Percentiles rank a stretch among this genome's conserved stretches.
These are phyloP conservation scores for Nomada hirtipes DNA, from an alignment of 2,888 invertebrate genomes.

Conservation along the genomic window DNA sequence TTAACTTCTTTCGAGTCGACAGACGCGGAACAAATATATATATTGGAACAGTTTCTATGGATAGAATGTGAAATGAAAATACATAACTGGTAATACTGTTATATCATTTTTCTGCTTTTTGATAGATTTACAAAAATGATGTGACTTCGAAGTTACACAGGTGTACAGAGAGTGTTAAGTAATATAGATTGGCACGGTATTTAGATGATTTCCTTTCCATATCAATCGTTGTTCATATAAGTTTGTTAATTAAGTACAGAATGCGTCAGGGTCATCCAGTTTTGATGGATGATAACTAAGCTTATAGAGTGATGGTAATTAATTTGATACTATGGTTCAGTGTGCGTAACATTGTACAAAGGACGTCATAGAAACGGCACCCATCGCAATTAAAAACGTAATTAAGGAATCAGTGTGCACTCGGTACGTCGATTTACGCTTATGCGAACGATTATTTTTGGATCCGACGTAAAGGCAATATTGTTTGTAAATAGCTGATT, in stretches of 20 bases:
- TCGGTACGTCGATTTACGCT: constrained; percentile 4
- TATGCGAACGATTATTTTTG: constrained; percentile 3
- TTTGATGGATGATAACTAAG: constrained; percentile 34
- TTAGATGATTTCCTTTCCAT: too few species aligned
- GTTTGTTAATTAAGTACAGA: constrained; percentile 2
- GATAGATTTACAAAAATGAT: too few species aligned
- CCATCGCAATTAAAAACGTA: constrained; percentile 19
- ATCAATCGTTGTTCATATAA: neutral
- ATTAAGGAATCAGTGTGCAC: neutral
- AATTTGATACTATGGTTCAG: constrained; percentile 49
- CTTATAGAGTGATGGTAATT: constrained; percentile 32
- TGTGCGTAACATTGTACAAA: constrained; percentile 30
- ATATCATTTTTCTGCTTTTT: too few species aligned
- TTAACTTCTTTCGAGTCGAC: constrained; percentile 51
- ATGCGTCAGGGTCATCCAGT: constrained; percentile 16
- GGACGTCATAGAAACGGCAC: constrained; percentile 38
- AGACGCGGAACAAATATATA: constrained; percentile 15
- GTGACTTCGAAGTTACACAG: neutral
- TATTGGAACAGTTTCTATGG: constrained; percentile 6
- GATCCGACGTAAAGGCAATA: too few species aligned
- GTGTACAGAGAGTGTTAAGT: neutral
- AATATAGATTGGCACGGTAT: too few species aligned
- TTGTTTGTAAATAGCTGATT: neutral
- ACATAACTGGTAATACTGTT: too few species aligned
- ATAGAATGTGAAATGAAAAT: constrained; percentile 1